Base-by-base conservation (phyloP, 2,797 vertebrate species). In the Sebastes kiyomatsui region DNA sequence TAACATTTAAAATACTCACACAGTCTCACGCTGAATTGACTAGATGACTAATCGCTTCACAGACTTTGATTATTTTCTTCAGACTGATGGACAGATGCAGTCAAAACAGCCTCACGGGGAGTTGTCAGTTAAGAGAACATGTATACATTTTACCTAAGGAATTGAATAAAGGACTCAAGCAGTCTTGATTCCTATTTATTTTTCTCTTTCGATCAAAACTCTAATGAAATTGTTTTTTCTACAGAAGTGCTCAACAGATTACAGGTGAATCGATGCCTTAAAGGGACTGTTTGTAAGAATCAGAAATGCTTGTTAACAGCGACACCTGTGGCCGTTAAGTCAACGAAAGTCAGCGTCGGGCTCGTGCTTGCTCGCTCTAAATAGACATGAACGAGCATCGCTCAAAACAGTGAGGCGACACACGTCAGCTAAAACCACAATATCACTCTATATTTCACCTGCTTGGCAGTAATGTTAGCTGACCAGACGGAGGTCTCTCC, bases 41-140 rank as follows among this genome's bases (percentile, higher is more conserved):
- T 38, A 9, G 8, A 81, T 75, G 75, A 86, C 60, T 80, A 3
- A 81, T 73, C 38, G 62, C 30, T 70, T 72, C 49, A 14, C 32
- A 28, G 59, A 58, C 66, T 66, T 78, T 79, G 52, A 62, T 73
- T 52, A 61, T 77, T 75, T 38, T 60, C 13, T 11, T 58, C 27
- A 4, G 46, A 20, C 32, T 56, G 2, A 0, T 30, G 33, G 70
- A 54, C 59, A 2, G 59, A 60, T 7, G 38, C 11, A 54, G 62
- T 77, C 22, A 54, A 25, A 86, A 56, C 42, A 35, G 67, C 60
- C 52, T 70, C 32, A 18, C 5, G 7, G 42, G 22, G 69, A 75
- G 56, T 28, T 49, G 46, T 12, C 71, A 35, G 66, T 78, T 1
- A 3, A 58, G 28, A 73, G 38, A 66, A 64, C 10, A 22, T 38